Conservation (phyloP, 2,113 vertebrate species). For the Rhynchomys soricoides region DNA sequence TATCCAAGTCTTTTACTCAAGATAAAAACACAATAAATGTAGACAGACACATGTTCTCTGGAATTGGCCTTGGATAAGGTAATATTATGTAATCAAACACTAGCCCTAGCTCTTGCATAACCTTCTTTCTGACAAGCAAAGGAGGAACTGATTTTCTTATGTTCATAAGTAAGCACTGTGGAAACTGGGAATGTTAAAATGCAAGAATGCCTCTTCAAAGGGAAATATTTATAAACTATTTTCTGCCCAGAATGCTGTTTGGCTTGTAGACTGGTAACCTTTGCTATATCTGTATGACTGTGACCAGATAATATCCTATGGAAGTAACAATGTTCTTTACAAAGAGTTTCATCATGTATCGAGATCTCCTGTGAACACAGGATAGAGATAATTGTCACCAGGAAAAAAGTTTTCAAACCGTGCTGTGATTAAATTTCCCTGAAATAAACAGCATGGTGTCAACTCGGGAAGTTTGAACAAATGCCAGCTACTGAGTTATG, state of each 20-base stretch:
- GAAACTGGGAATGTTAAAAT: neutral
- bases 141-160: neutral
- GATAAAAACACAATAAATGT: neutral
- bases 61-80: neutral
- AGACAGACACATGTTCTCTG: neutral
- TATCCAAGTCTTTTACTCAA: neutral
- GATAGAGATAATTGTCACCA: neutral
- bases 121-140: neutral
- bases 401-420: neutral
- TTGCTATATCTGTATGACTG: too few relatives aligned
- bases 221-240: neutral
- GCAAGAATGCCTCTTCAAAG: neutral
- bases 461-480: neutral
- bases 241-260: neutral
- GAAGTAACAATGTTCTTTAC: neutral
- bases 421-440: neutral
- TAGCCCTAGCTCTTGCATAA: neutral
- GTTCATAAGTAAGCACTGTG: too few relatives aligned
- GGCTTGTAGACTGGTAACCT: neutral
- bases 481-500: neutral
- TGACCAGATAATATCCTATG: neutral
- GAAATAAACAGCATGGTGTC: neutral
- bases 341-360: neutral
- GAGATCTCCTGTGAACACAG: neutral
- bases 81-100: neutral